These are phyloP conservation scores for Chymomyza fuscimana DNA, from an alignment of 2,888 invertebrate genomes.

Conservation along the genomic window DNA sequence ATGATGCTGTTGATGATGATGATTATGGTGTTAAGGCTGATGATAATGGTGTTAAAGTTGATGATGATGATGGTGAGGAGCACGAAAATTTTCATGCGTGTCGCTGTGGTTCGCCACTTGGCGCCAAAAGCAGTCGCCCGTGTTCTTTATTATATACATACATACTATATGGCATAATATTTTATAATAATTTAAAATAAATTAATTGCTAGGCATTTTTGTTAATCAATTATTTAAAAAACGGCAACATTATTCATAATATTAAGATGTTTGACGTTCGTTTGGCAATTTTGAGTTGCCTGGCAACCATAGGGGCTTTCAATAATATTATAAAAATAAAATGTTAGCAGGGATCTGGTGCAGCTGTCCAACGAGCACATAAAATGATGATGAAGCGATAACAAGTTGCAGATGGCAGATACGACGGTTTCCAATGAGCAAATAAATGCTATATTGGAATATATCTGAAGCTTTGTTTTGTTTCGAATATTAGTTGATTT, in stretches of 20 bases:
- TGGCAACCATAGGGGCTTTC: no score
- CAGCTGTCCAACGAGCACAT: no score
- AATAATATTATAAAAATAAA: no score
- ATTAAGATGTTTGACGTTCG: neutral
- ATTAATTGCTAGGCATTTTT: slow-evolving; percentile 1
- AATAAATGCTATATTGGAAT: no score
- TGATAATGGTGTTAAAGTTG: neutral
- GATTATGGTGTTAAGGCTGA: neutral
- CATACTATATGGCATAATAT: neutral
- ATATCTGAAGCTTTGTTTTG: no score
- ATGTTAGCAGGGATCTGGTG: no score
- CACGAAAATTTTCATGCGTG: slow-evolving; percentile 5
- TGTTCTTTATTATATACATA: slow-evolving; percentile 28
- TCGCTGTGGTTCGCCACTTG: slow-evolving; percentile 34
- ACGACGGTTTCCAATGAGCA: no score
- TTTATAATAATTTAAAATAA: neutral
- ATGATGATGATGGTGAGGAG: neutral
- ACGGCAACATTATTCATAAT: neutral
- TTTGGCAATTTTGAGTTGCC: neutral
- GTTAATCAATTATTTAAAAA: slow-evolving; percentile 13
- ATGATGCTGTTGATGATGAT: neutral
- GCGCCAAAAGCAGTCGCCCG: slow-evolving; percentile 1
- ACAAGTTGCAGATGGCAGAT: no score
- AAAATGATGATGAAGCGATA: no score
- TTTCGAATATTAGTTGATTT: no score